These are phyloP conservation scores for Gymnothorax reevesii DNA, from an alignment of 2,797 vertebrate species.

Conservation along the genomic window DNA sequence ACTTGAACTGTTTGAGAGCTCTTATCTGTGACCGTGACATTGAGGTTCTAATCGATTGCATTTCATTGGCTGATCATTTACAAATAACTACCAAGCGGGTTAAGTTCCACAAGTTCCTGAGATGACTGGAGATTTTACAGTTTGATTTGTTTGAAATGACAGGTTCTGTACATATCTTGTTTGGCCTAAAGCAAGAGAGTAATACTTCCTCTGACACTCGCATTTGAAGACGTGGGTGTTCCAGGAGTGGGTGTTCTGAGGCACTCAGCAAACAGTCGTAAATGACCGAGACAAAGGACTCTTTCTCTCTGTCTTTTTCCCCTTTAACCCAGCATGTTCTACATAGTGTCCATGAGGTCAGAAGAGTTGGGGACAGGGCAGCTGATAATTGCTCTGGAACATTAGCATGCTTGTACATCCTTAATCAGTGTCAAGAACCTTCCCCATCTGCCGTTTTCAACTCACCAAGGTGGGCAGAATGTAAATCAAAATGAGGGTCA, in stretches of 20 bases:
- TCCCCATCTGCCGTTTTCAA: not conserved
- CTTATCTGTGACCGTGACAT: not conserved
- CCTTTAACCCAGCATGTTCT: not conserved
- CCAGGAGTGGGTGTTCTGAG: not conserved
- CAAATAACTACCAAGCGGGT: not conserved
- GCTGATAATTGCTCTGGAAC: not conserved
- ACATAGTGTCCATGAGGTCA: not conserved
- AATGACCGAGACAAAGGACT: not conserved
- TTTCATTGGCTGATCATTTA: not conserved
- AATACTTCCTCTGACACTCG: not conserved
- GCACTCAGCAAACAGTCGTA: not conserved
- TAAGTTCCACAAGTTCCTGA: not conserved
- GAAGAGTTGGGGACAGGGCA: not conserved
- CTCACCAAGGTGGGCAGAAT: not conserved
- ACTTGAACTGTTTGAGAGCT: not conserved
- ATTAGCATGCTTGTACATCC: not conserved
- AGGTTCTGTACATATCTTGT: not conserved
- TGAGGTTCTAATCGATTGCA: not conserved
- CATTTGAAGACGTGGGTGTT: not conserved
- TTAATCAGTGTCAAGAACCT: not conserved
- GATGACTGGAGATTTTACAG: not conserved
- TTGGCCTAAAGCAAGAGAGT: not conserved
- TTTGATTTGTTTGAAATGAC: not conserved
- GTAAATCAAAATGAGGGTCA: not conserved
- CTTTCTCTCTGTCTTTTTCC: not conserved